Evolutionary conservation across 2,888 invertebrate species (phyloP).

Genomic region (Bursaphelenchus okinawaensis): DNA sequence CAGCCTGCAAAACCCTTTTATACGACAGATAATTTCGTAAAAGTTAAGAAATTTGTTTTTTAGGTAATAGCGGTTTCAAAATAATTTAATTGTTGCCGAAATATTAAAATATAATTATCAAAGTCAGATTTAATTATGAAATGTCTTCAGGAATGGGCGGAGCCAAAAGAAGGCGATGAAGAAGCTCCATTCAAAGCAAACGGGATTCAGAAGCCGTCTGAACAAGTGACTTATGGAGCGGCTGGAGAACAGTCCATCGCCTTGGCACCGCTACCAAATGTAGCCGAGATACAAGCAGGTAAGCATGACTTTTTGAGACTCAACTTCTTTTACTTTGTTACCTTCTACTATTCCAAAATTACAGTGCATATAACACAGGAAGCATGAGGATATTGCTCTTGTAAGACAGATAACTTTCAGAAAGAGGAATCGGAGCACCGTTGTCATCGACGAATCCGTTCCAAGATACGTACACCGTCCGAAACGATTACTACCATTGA

Average conservation of each 20-base stretch:
- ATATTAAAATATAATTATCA: no score
- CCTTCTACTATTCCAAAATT: no score
- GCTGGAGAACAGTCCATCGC: constrained; percentile 13
- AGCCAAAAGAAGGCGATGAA: constrained; percentile 72
- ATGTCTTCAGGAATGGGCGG: constrained; percentile 77
- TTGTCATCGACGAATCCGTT: neutral
- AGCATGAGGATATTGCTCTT: no score
- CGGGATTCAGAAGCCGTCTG: neutral
- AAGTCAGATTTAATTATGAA: no score
- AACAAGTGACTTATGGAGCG: constrained; percentile 19
- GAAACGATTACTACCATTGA: constrained; percentile 21
- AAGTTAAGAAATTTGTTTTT: no score
- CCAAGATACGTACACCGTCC: constrained; percentile 16
- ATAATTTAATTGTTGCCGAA: no score
- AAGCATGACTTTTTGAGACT: no score
- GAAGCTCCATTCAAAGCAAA: constrained; percentile 63
- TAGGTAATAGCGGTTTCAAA: no score
- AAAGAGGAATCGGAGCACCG: neutral
- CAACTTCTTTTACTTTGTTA: no score
- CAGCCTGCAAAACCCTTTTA: no score
- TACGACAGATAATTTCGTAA: no score
- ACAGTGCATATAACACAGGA: no score
- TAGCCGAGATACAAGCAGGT: constrained; percentile 9
- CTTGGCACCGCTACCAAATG: constrained; percentile 12
- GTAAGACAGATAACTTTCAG: neutral